Conservation (phyloP, 2,113 vertebrate species). For the Serilophus lunatus region DNA sequence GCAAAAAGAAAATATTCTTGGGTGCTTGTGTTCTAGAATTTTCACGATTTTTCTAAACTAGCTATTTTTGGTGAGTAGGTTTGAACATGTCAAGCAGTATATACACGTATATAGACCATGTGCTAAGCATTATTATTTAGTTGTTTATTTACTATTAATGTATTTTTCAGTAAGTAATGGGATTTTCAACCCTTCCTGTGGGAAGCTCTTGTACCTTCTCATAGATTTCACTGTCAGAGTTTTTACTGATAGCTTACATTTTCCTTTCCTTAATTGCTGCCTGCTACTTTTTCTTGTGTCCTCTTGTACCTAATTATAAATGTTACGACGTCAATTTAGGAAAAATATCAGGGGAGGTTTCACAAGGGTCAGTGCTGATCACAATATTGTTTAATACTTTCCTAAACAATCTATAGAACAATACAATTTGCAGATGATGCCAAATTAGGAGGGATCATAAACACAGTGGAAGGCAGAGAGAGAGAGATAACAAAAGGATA, state of each 20-base stretch:
- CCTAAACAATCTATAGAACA: constrained; percentile 49
- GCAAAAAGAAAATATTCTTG: background rate
- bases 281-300: constrained; percentile 36
- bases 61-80: background rate
- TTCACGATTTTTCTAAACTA: background rate
- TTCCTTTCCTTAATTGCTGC: constrained; percentile 52
- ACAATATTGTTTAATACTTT: constrained; percentile 55
- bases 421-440: constrained; percentile 58
- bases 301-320: constrained; percentile 60
- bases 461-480: constrained; percentile 45
- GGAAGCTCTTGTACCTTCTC: constrained; percentile 19
- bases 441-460: constrained; percentile 67
- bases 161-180: constrained; percentile 20
- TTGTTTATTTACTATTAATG: constrained; percentile 22
- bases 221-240: constrained; percentile 31
- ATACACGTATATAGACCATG: background rate
- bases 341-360: constrained; percentile 54
- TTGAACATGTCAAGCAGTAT: background rate
- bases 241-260: constrained; percentile 55
- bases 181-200: constrained; percentile 23
- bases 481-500: constrained; percentile 62
- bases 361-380: constrained; percentile 48
- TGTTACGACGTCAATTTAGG: constrained; percentile 39
- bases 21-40: constrained; percentile 25
- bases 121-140: background rate